Conservation (phyloP, 2,797 vertebrate genomes). For the Acrossocheilus fasciatus region DNA sequence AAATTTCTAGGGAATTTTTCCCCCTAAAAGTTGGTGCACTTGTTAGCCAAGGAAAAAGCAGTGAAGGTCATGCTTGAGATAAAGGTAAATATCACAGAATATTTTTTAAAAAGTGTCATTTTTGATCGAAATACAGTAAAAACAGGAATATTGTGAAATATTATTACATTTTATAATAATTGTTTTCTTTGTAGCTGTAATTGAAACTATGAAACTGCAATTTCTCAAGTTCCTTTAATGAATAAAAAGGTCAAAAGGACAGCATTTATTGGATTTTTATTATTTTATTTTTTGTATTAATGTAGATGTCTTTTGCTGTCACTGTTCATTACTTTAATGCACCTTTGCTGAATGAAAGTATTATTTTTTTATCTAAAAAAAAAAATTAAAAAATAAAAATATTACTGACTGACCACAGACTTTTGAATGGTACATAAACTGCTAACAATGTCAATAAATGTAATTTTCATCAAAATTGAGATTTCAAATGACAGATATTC, state of each 20-base stretch:
- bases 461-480: not conserved
- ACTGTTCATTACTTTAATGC: not conserved
- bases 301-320: not conserved
- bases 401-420: not conserved
- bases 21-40: not conserved
- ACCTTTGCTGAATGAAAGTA: not conserved
- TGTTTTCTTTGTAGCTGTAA: not conserved
- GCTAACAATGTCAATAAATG: not conserved
- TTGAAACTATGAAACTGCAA: too few relatives aligned
- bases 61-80: not conserved
- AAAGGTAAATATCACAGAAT: not conserved
- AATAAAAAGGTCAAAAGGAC: too few relatives aligned
- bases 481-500: not conserved
- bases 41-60: not conserved
- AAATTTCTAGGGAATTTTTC: not conserved
- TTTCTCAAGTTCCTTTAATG: too few relatives aligned
- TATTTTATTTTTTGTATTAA: too few relatives aligned
- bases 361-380: not conserved
- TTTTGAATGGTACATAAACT: not conserved
- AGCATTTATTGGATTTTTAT: too few relatives aligned
- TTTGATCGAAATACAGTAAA: not conserved
- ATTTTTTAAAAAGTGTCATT: not conserved
- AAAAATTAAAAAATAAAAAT: not conserved
- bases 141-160: not conserved
- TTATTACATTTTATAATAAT: not conserved